A percentile compares a stretch with the other conserved stretches of the same genome.
phyloP scores from a whole-genome alignment of 2,113 vertebrate genomes.

The Pelecanus crispus region DNA sequence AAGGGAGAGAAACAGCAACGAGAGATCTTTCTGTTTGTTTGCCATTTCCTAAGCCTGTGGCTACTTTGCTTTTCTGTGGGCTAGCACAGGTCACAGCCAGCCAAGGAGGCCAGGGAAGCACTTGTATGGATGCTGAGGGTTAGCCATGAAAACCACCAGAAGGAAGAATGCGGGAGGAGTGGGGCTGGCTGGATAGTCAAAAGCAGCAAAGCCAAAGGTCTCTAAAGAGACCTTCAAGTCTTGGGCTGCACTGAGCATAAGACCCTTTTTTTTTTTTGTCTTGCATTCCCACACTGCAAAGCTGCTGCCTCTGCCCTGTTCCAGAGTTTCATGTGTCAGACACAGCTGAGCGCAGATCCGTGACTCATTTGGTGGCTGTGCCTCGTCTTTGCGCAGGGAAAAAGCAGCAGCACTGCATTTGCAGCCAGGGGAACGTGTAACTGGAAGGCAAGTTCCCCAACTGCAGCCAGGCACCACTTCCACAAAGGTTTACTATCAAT shows the following conservation, averaged over 20 bases:
- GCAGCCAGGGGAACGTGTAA: not conserved
- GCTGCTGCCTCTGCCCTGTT: not conserved
- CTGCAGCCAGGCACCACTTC: not conserved
- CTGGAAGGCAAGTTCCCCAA: not conserved
- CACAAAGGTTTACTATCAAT: not conserved
- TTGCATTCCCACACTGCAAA: not conserved
- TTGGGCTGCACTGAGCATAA: not conserved
- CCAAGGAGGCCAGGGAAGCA: not conserved
- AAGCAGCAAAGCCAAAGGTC: not conserved
- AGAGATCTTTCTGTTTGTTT: not conserved
- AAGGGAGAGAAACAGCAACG: not conserved
- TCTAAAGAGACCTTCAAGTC: not conserved
- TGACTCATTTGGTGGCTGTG: not conserved
- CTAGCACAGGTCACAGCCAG: not conserved
- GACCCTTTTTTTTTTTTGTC: not conserved
- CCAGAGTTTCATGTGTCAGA: not conserved
- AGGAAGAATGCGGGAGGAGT: rapidly evolving
- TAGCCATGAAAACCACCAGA: not conserved
- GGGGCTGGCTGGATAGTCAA: not conserved
- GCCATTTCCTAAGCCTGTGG: not conserved
- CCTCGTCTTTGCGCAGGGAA: not conserved
- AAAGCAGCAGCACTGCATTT: not conserved
- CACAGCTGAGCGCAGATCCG: not conserved
- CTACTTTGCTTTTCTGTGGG: not conserved
- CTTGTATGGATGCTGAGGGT: not conserved